Evolutionary conservation across 2,797 vertebrate species (phyloP).

Genomic region (Sarcophilus harrisii): DNA sequence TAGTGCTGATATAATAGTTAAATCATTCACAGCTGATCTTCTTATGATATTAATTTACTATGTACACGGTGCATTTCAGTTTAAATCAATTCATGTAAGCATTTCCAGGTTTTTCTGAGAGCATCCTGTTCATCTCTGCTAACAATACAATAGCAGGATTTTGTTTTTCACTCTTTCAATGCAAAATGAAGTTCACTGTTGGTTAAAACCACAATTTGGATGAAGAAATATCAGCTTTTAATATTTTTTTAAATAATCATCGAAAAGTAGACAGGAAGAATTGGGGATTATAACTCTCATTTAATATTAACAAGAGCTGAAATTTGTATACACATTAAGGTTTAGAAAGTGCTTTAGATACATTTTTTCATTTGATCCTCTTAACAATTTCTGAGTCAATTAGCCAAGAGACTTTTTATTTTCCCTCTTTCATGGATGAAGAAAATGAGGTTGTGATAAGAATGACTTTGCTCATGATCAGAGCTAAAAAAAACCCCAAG

Average conservation of each 20-base stretch:
- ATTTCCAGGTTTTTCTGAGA: too few relatives aligned
- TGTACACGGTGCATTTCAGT: too few relatives aligned
- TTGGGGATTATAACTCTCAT: constrained; percentile 8
- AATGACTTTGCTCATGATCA: background rate
- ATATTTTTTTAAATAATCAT: background rate
- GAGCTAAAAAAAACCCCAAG: background rate
- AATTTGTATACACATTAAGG: background rate
- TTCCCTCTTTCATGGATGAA: background rate
- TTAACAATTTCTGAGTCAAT: background rate
- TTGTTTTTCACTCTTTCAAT: constrained; percentile 12
- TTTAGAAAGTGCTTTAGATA: background rate
- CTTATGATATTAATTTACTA: too few relatives aligned
- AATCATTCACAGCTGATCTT: too few relatives aligned
- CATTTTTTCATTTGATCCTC: background rate
- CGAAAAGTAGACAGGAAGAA: constrained; percentile 1
- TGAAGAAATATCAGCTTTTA: background rate
- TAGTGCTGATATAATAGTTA: too few relatives aligned
- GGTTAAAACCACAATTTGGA: constrained; percentile 17
- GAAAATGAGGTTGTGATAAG: background rate
- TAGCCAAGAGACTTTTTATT: background rate
- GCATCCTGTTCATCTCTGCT: too few relatives aligned
- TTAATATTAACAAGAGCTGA: background rate
- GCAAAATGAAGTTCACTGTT: background rate
- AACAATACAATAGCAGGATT: background rate
- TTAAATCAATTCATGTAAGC: too few relatives aligned